Evolutionary conservation across 2,113 vertebrate genomes (phyloP), one percentile per base, ranked within the genome.

Genomic region (Sebastes schlegelii): DNA sequence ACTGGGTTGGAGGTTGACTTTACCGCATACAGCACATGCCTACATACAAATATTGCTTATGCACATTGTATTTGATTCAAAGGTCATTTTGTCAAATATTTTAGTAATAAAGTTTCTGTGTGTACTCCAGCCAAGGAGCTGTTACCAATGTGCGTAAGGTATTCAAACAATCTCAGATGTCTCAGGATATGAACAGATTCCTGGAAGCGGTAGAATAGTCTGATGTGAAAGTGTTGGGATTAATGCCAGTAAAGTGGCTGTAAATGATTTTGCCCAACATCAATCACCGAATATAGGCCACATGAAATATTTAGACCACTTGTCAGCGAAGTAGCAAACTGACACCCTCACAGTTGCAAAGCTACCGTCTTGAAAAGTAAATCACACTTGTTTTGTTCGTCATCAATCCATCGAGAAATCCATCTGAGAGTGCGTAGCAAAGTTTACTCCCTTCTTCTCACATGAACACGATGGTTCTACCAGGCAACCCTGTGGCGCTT

Each of bases 281-380:
- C 85, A 83, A 54, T 90, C 73, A 68, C 60, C 68, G 74, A 72
- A 62, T 65, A 42, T 48, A 55, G 57, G 65, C 46, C 62, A n/a
- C 4, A 16, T 60, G 65, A 65, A 77, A 73, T 62, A 82, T 73
- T 68, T 49, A 82, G 21, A 74, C 68, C 68, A 60, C 43, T 46
- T 51, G 42, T 72, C 70, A 76, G 73, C 14, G 13, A 49, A 51
- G 61, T 11, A 62, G n/a, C 46, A 68, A 71, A 62, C 40, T 77
- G 63, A 73, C 55, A 69, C n/a, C 26, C 6, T 46, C 34, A 17
- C 55, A 45, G 62, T 1, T 63, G 64, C 40, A 46, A 17, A 7
- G 13, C 51, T 12, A 4, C 69, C 40, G 11, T 72, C 26, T 70
- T 17, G 45, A 72, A 72, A 60, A 23, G 40, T 23, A 42, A 78